Conservation (phyloP, 2,113 vertebrate species). For the Anhinga rufa region DNA sequence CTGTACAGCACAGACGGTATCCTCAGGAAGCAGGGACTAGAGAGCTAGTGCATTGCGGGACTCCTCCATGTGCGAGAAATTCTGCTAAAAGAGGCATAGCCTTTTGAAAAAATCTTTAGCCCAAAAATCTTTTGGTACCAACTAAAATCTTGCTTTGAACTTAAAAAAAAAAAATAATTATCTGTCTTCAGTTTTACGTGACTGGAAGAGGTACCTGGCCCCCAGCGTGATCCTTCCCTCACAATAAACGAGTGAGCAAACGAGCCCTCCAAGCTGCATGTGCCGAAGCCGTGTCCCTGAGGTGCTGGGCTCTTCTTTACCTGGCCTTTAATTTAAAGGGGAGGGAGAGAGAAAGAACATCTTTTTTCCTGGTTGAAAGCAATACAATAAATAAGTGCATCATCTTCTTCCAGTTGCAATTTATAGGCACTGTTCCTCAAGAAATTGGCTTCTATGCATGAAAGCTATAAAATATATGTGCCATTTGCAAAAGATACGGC, state of each 20-base stretch:
- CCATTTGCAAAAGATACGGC: neutral
- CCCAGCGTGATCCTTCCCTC: neutral
- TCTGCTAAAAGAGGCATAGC: neutral
- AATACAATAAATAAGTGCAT: slow-evolving; percentile 28
- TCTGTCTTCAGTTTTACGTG: neutral
- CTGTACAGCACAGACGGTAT: accelerated
- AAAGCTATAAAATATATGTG: slow-evolving; percentile 9
- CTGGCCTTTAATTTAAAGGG: slow-evolving; percentile 20
- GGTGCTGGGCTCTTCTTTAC: neutral
- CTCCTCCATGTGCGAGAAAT: neutral
- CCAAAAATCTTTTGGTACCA: neutral
- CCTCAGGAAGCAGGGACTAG: neutral
- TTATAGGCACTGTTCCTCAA: slow-evolving; percentile 29
- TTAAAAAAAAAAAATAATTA: neutral
- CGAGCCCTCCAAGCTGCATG: neutral
- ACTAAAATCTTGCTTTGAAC: neutral
- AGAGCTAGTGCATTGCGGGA: neutral
- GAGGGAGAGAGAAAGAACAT: neutral
- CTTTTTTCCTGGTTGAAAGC: neutral
- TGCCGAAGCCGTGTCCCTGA: neutral
- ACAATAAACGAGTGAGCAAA: neutral
- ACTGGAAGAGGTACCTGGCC: neutral
- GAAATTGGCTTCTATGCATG: slow-evolving; percentile 26
- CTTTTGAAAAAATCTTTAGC: neutral
- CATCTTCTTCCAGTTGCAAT: slow-evolving; percentile 14